Percentiles rank a stretch among this genome's conserved stretches.
phyloP scores from a whole-genome alignment of 2,797 vertebrate genomes.

The Streptopelia turtur region DNA sequence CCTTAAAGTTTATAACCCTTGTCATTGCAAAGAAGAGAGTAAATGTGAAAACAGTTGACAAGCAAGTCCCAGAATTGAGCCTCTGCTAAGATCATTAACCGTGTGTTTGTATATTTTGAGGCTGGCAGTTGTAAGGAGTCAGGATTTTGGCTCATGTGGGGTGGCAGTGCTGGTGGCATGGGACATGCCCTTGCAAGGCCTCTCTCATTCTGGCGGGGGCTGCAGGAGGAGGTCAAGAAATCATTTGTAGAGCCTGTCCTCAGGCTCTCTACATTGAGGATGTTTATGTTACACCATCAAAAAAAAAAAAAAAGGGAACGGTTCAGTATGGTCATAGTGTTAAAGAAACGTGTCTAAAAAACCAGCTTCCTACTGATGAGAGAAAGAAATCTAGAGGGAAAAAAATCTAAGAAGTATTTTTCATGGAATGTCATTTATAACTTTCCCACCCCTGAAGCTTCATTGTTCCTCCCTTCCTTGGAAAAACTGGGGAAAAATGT shows the following conservation, averaged over 20 bases:
- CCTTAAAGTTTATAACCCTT: not conserved
- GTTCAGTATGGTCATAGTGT: not conserved
- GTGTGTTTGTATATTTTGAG: not conserved
- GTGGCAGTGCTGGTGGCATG: fast-evolving
- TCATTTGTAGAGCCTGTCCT: not conserved
- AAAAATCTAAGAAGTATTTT: not conserved
- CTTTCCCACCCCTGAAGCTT: not conserved
- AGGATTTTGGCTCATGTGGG: fast-evolving
- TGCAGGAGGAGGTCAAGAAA: not conserved
- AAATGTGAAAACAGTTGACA: slow-evolving; percentile 30
- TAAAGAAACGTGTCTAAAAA: not conserved
- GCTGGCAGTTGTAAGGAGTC: not conserved
- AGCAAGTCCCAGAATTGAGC: fast-evolving
- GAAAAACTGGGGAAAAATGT: not conserved
- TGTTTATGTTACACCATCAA: not conserved
- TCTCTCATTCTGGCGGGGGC: not conserved
- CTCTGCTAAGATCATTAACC: slow-evolving; percentile 34
- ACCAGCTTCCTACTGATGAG: not conserved
- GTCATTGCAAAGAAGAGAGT: not conserved
- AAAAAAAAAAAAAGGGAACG: not conserved
- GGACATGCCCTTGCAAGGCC: fast-evolving
- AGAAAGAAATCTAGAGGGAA: not conserved
- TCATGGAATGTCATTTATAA: not conserved
- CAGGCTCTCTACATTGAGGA: not conserved
- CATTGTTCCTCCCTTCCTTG: not conserved